These are phyloP conservation scores for Dendroctonus valens DNA, from an alignment of 1,140 invertebrate species.

Conservation along the genomic window DNA sequence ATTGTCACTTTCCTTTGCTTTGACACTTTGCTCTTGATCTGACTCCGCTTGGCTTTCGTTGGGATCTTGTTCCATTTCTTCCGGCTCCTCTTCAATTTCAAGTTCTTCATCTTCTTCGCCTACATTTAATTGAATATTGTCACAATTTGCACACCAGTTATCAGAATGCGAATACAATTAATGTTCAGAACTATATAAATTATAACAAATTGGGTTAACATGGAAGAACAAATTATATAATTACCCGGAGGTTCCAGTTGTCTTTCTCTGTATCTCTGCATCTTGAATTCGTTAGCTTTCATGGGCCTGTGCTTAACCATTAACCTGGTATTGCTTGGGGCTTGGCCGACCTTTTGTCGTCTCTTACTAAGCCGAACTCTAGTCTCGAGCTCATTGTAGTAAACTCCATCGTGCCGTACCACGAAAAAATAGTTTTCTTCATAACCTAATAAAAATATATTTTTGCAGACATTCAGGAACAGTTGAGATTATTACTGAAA, in stretches of 20 bases:
- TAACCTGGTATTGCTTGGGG: slow-evolving; percentile 76
- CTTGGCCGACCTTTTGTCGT: slow-evolving; percentile 71
- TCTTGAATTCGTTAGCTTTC: slow-evolving; percentile 81
- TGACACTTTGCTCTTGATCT: slow-evolving; percentile 50
- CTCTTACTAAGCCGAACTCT: slow-evolving; percentile 90
- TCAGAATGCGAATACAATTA: too few relatives aligned
- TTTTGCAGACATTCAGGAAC: too few relatives aligned
- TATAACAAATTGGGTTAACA: too few relatives aligned
- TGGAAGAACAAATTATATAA: neutral
- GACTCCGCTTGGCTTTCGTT: slow-evolving; percentile 51
- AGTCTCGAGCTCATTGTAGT: slow-evolving; percentile 97
- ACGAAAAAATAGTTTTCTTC: slow-evolving; percentile 99
- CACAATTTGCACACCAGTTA: neutral
- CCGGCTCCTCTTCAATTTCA: slow-evolving; percentile 57
- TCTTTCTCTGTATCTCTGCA: slow-evolving; percentile 82
- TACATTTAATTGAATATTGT: slow-evolving; percentile 41
- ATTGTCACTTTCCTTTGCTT: slow-evolving; percentile 37
- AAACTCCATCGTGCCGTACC: slow-evolving; percentile 85
- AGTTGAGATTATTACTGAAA: too few relatives aligned
- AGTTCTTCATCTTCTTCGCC: slow-evolving; percentile 72
- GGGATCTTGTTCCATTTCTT: slow-evolving; percentile 64
- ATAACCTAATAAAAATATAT: slow-evolving; percentile 59
- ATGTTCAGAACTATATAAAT: too few relatives aligned
- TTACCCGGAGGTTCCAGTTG: slow-evolving; percentile 83
- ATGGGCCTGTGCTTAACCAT: slow-evolving; percentile 88